Evolutionary conservation across 2,888 invertebrate species (phyloP), one percentile per base, ranked within the genome.

Genomic region (Pandemis cinnamomeana): DNA sequence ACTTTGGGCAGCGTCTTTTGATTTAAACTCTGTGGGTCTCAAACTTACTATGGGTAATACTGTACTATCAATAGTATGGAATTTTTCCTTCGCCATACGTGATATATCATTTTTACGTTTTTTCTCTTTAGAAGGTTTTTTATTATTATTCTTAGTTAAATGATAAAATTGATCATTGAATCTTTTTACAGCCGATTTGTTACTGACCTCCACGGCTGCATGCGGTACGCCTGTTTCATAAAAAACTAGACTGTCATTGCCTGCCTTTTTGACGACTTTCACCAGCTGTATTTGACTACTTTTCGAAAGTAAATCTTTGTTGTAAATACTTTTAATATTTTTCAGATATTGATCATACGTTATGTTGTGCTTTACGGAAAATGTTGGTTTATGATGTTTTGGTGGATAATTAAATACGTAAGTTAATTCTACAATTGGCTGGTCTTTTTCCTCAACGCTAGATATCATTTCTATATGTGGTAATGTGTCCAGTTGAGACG

Each of bases 321-420:
- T 46, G 13, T 63, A 63, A 63, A 63, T 63, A 63, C n/a, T 46
- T 63, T 15, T 44, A 15, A 63, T 63, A 44, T 63, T 44, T 20
- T 63, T 63, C 7, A 20, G n/a, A 20, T 46, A 63, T 8, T 46
- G 46, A n/a, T 63, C 63, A 11, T 46, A 63, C 6, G 46, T 10
- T 11, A 63, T 13, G 20, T 63, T 63, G 41, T 63, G 20, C 8
- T 44, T 63, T 11, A 63, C 46, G 11, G 20, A 46, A 46, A 63
- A 63, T 27, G 46, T 44, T 46, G 63, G 63, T 15, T 63, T 15
- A 7, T 63, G 46, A 3, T 7, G 41, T 20, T 46, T 27, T 20
- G 44, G 63, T 20, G 20, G 63, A n/a, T 44, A 13, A 11, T 63
- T 63, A 6, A 63, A 46, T 20, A 63, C 20, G 20, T 46, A 63